phyloP scores from a whole-genome alignment of 2,888 invertebrate species.

The Lasioglossum pauxillum region DNA sequence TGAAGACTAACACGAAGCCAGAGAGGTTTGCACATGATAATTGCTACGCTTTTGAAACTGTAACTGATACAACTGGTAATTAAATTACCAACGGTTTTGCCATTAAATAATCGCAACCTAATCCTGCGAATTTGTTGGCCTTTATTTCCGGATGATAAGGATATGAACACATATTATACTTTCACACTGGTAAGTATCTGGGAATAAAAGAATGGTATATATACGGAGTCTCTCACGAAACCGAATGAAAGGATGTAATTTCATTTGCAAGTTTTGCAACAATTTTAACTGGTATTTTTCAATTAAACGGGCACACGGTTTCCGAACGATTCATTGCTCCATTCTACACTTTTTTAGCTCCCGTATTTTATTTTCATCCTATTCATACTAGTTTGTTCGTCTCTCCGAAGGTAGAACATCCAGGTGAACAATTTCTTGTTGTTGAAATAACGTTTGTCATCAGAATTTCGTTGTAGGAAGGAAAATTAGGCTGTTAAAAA shows the following conservation, averaged over 20 bases:
- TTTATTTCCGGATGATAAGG: background rate
- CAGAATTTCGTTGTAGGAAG: background rate
- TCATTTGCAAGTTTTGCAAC: constrained; percentile 11
- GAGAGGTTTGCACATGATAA: background rate
- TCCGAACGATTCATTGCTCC: constrained; percentile 17
- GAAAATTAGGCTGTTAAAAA: background rate
- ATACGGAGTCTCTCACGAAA: background rate
- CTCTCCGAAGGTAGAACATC: background rate
- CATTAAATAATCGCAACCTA: background rate
- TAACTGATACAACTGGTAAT: background rate
- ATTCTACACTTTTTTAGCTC: background rate
- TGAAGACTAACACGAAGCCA: background rate
- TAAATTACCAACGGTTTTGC: background rate
- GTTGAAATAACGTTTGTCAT: background rate
- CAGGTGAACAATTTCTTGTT: background rate
- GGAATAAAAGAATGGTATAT: background rate
- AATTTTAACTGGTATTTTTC: background rate
- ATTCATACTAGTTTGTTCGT: background rate
- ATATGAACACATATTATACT: background rate
- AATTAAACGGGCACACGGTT: constrained; percentile 5
- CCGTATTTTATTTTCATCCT: background rate
- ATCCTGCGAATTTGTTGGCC: background rate
- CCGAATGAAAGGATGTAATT: constrained; percentile 6
- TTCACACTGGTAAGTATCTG: background rate
- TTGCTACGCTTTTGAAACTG: background rate